Base-by-base conservation (phyloP, 2,113 vertebrate genomes). In the Desmodus rotundus region DNA sequence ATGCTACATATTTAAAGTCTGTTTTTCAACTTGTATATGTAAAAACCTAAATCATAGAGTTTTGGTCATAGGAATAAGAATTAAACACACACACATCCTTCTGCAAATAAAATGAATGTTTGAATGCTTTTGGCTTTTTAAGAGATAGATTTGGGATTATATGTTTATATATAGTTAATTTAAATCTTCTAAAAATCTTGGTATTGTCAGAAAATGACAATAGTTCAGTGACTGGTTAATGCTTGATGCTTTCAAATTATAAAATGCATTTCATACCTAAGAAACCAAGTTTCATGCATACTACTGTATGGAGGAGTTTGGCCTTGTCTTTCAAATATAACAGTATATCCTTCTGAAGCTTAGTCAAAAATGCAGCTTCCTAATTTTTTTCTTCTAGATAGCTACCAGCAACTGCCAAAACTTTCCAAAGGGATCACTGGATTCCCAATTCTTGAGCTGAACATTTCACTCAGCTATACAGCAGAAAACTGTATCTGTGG, bases 371-470 rank as follows among this genome's bases (percentile, higher is more conserved):
- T 54, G 56, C 33, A 95, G 90, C 90, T 96, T 97, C 95, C 92
- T 94, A 96, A 97, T 92, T 96, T 97, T 95, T 91, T 94, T 85
- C 85, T 97, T 95, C 96, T 96, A 98, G 95, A 96, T 91, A 97
- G 97, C 88, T 93, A 97, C 95, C 92, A 97, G 94, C 92, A 97
- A 94, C 43, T 95, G 56, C 33, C 54, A 87, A 87, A 72, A 94
- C 43, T 78, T 96, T 90, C 87, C 83, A 94, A 87, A 76, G 43
- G 65, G 26, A 87, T 61, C 19, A 82, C 61, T 7, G 89, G 63
- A 89, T 61, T 92, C 36, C 95, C 33, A 82, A 85, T 77, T 84
- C 85, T 93, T 70, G 68, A 61, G 56, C 38, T 68, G 86, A 86
- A 95, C 93, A 65, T 84, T 38, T 50, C 63, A 88, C 63, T 52